These are phyloP conservation scores for Mesorhabditis sp. DNA, from an alignment of 2,888 invertebrate genomes.

Conservation along the genomic window DNA sequence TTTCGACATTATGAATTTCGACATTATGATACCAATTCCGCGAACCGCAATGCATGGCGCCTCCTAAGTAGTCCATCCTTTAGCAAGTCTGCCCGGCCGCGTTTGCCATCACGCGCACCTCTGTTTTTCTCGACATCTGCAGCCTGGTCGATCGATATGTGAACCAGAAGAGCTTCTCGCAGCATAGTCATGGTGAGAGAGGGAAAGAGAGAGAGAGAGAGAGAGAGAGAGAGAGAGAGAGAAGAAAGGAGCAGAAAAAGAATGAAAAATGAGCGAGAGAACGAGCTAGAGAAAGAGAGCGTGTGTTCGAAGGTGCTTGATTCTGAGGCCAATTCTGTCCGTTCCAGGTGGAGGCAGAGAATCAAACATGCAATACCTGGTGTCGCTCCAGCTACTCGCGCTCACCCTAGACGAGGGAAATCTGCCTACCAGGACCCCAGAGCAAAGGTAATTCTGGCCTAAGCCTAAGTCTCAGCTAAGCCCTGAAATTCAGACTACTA, in stretches of 20 bases:
- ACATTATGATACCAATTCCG: too few relatives aligned
- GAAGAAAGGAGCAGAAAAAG: too few relatives aligned
- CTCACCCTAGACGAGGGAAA: slow-evolving; percentile 23
- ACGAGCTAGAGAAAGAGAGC: too few relatives aligned
- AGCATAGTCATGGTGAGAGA: too few relatives aligned
- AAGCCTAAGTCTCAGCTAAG: background rate
- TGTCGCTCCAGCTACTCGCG: slow-evolving; percentile 59
- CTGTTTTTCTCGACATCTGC: slow-evolving; percentile 33
- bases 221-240: too few relatives aligned
- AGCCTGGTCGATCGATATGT: slow-evolving; percentile 30
- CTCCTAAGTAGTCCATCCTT: too few relatives aligned
- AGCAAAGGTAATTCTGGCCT: background rate
- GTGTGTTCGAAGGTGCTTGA: too few relatives aligned
- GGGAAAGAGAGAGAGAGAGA: too few relatives aligned
- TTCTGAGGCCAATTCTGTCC: too few relatives aligned
- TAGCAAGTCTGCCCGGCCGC: background rate
- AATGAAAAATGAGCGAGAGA: too few relatives aligned
- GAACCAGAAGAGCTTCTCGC: background rate
- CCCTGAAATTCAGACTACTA: slow-evolving; percentile 19
- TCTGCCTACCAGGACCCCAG: slow-evolving; percentile 12
- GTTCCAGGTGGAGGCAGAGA: slow-evolving; percentile 64
- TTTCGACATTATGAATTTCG: too few relatives aligned
- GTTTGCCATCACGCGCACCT: slow-evolving; percentile 68
- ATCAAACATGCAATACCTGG: slow-evolving; percentile 78
- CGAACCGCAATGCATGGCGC: too few relatives aligned